phyloP scores from a whole-genome alignment of 2,888 invertebrate genomes.

The Sialis fuliginosa region DNA sequence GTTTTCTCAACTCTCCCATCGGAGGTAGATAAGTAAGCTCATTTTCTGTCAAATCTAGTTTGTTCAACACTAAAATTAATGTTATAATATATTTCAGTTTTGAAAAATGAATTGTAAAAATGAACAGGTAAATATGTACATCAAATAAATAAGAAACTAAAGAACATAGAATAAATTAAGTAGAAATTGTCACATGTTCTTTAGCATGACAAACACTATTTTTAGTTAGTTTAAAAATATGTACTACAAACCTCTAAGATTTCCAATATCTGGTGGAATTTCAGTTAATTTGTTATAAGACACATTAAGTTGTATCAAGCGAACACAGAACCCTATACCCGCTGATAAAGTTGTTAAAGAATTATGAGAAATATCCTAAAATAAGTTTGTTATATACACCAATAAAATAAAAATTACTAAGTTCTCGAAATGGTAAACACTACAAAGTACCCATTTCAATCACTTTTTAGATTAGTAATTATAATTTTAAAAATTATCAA shows the following conservation, averaged over 20 bases:
- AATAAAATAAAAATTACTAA: no score
- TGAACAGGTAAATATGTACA: not conserved
- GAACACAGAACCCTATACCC: conserved; percentile 69
- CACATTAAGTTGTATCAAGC: conserved; percentile 52
- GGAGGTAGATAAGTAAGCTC: conserved; percentile 42
- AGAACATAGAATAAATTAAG: not conserved
- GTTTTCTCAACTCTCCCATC: conserved; percentile 53
- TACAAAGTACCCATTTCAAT: no score
- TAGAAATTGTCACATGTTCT: not conserved
- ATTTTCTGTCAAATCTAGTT: conserved; percentile 58
- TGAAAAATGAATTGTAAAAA: not conserved
- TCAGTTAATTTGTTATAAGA: conserved; percentile 57
- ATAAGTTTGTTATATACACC: conserved; percentile 9
- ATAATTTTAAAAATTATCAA: not conserved
- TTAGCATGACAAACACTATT: not conserved
- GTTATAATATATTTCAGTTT: not conserved
- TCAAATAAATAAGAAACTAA: not conserved
- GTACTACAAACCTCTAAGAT: conserved; percentile 55
- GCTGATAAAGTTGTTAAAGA: conserved; percentile 51
- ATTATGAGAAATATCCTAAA: conserved; percentile 66
- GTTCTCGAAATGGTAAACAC: no score
- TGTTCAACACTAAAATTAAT: conserved; percentile 37
- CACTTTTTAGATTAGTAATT: not conserved
- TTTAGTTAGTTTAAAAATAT: not conserved
- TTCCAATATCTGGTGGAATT: conserved; percentile 65